A percentile compares a stretch with the other conserved stretches of the same genome.
phyloP scores from a whole-genome alignment of 2,888 invertebrate species.

The Bursaphelenchus okinawaensis region DNA sequence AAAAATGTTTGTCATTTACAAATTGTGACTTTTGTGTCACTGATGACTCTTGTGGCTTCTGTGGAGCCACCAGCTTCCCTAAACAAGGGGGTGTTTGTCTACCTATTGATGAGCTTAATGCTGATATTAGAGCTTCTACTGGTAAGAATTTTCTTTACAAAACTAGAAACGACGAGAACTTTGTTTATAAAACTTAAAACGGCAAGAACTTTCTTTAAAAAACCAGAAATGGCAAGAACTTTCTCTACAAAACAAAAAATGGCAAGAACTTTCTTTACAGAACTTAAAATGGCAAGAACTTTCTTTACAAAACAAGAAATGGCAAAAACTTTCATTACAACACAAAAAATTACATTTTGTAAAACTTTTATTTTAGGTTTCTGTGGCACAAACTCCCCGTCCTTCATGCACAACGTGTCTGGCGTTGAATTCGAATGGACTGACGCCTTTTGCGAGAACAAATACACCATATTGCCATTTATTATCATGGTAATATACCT shows the following conservation, averaged over 20 bases:
- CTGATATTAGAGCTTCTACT: slow-evolving; percentile 10
- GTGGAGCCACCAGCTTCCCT: slow-evolving; percentile 55
- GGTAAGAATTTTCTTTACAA: too few species aligned
- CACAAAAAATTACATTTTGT: background rate
- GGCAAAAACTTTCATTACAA: too few species aligned
- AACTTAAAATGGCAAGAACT: too few species aligned
- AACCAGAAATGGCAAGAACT: background rate
- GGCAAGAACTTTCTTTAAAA: too few species aligned
- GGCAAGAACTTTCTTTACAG: too few species aligned
- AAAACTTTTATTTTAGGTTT: background rate
- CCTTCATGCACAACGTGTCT: background rate
- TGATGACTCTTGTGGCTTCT: slow-evolving; percentile 59
- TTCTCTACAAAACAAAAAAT: too few species aligned
- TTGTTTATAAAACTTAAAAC: too few species aligned
- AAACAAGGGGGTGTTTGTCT: slow-evolving; percentile 28
- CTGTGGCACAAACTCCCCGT: background rate
- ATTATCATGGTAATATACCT: slow-evolving; percentile 47
- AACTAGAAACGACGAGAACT: background rate
- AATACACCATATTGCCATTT: slow-evolving; percentile 57
- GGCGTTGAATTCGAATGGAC: slow-evolving; percentile 22
- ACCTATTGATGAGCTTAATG: slow-evolving; percentile 19
- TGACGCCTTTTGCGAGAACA: slow-evolving; percentile 45
- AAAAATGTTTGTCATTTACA: slow-evolving; percentile 16
- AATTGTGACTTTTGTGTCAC: slow-evolving; percentile 61
- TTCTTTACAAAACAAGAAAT: too few species aligned